These are phyloP conservation scores for Cabera pusaria DNA, from an alignment of 2,888 invertebrate genomes.

Conservation along the genomic window DNA sequence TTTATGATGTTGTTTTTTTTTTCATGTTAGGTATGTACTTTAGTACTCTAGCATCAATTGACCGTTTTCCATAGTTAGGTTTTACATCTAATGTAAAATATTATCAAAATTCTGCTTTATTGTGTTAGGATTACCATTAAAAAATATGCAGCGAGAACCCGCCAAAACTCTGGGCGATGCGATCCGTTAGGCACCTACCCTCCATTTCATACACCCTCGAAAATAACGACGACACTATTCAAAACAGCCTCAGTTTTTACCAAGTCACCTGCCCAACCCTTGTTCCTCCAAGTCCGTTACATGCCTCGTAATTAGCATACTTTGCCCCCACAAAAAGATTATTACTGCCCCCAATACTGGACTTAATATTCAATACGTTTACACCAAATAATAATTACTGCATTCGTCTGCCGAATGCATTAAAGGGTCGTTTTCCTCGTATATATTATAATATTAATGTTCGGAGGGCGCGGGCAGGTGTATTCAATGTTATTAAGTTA, in stretches of 20 bases:
- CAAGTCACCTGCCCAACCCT: slow-evolving; percentile 64
- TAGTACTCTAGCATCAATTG: too few relatives aligned
- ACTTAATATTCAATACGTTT: slow-evolving; percentile 78
- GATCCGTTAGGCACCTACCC: too few relatives aligned
- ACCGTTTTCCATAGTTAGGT: too few relatives aligned
- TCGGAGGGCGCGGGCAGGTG: slow-evolving; percentile 64
- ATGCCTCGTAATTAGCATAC: slow-evolving; percentile 64
- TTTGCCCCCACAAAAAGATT: slow-evolving; percentile 64
- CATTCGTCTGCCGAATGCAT: slow-evolving; percentile 68
- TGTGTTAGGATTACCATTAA: too few relatives aligned
- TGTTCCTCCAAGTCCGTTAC: slow-evolving; percentile 50
- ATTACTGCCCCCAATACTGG: slow-evolving; percentile 59
- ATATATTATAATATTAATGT: slow-evolving; percentile 73
- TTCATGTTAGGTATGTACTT: too few relatives aligned
- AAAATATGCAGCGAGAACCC: too few relatives aligned
- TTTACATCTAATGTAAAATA: too few relatives aligned
- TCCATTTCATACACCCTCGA: too few relatives aligned
- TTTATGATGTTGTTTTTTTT: too few relatives aligned
- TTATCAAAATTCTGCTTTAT: too few relatives aligned
- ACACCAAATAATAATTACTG: slow-evolving; percentile 79
- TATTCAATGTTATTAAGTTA: slow-evolving; percentile 67
- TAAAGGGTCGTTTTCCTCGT: slow-evolving; percentile 64
- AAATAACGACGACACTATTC: slow-evolving; percentile 48
- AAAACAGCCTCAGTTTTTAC: slow-evolving; percentile 63
- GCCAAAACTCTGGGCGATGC: too few relatives aligned